Evolutionary conservation across 2,113 vertebrate species (phyloP), one percentile per base, ranked within the genome.

Genomic region (Nesogale talazaci): DNA sequence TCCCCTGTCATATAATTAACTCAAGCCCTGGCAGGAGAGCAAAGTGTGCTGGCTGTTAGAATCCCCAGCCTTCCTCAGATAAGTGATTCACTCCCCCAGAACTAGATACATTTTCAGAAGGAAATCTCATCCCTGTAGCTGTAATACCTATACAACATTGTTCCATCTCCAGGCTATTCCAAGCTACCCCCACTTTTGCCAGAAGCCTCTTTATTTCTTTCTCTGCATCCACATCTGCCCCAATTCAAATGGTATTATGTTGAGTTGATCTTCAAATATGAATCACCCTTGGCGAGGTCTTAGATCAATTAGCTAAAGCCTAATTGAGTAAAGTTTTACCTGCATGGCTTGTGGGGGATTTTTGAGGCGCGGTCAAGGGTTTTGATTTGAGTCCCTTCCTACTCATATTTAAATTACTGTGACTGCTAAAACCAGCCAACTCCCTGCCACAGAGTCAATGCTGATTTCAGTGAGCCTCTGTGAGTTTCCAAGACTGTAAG

Each of bases 91-190:
- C 70, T 93, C 77, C 69, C 14, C 80, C 25, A 83, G 86, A 95
- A 36, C 2, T 61, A 74, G 84, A 86, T 83, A 36, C 0, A 46
- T 95, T 95, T 97, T 94, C 70, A 83, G 70, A 92, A 96, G 94
- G 76, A 96, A 93, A 52, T 93, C 46, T 90, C 94, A 78, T 96
- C 95, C 93, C 95, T 97, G 89, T 57, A 94, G 83, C 72, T 94
- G 84, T 95, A 91, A 93, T 91, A 94, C 93, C 83, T 95, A 87
- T 78, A 89, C n/a, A 93, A 91, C 81, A 83, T 93, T 17, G 3
- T 46, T 84, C 63, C 75, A 79, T 94, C 94, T 94, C 85, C 31
- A 91, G 67, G 86, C 56, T 87, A 29, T 95, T 92, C 74, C 93
- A 85, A 65, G 40, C 46, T 75, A 67, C 63, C 72, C 19, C 81